A percentile compares a stretch with the other conserved stretches of the same genome.
Evolutionary conservation across 2,888 invertebrate genomes (phyloP).

Genomic region (Leptura quadrifasciata): DNA sequence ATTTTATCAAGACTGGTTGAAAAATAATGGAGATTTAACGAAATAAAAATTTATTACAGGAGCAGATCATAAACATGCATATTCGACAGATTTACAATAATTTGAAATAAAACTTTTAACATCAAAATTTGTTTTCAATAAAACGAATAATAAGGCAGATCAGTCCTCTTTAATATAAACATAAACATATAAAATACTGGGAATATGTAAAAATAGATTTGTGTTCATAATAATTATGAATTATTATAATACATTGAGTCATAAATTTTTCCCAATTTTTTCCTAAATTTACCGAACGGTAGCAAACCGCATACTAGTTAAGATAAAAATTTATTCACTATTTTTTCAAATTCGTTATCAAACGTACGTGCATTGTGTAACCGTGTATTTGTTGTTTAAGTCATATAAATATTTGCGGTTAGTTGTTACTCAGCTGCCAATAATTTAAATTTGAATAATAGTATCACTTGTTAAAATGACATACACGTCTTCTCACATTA

Average conservation of each 20-base stretch:
- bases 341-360: constrained; percentile 1
- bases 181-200: no score
- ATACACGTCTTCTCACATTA: constrained; percentile 15
- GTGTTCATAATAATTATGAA: neutral
- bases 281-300: neutral
- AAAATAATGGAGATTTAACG: no score
- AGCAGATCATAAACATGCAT: no score
- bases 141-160: no score
- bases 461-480: neutral
- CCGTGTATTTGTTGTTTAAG: neutral
- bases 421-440: constrained; percentile 16
- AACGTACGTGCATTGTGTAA: neutral
- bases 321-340: neutral
- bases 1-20: no score
- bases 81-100: no score
- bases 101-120: no score
- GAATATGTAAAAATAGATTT: no score
- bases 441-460: constrained; percentile 15
- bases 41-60: no score
- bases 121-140: no score
- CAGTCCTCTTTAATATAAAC: no score
- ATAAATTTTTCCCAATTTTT: neutral
- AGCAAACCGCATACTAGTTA: neutral
- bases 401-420: constrained; percentile 20
- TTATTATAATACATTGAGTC: neutral